phyloP scores from a whole-genome alignment of 2,888 invertebrate genomes.

The Stegophylla sp. region DNA sequence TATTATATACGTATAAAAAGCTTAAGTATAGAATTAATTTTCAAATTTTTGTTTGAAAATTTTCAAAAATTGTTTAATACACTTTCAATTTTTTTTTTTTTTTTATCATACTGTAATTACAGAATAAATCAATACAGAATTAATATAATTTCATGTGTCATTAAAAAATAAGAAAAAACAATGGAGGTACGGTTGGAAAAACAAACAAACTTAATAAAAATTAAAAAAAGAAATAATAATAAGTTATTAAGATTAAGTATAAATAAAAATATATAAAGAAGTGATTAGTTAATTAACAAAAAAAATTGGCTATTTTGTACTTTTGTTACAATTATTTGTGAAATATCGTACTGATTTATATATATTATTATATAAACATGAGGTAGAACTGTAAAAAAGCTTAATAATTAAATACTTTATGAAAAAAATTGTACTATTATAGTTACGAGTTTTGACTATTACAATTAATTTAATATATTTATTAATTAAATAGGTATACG shows the following conservation, averaged over 20 bases:
- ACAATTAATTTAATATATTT: conserved; percentile 31
- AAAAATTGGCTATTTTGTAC: conserved; percentile 59
- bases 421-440: conserved; percentile 58
- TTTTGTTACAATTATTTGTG: conserved; percentile 59
- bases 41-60: conserved; percentile 43
- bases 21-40: conserved; percentile 42
- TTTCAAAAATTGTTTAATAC: conserved; percentile 30
- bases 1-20: conserved; percentile 51
- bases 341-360: conserved; percentile 53
- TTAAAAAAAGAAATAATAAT: conserved; percentile 35
- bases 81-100: conserved; percentile 22
- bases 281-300: conserved; percentile 58
- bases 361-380: conserved; percentile 56
- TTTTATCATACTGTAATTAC: too few species aligned
- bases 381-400: conserved; percentile 59
- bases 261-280: conserved; percentile 54
- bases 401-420: conserved; percentile 52
- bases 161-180: conserved; percentile 47
- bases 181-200: conserved; percentile 22
- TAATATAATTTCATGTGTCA: conserved; percentile 31
- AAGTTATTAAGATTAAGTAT: conserved; percentile 47
- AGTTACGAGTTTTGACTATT: conserved; percentile 56
- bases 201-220: conserved; percentile 34
- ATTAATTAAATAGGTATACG: conserved; percentile 49
- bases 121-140: conserved; percentile 34